Conservation (phyloP, 2,888 invertebrate species). For the Zele albiditarsus region DNA sequence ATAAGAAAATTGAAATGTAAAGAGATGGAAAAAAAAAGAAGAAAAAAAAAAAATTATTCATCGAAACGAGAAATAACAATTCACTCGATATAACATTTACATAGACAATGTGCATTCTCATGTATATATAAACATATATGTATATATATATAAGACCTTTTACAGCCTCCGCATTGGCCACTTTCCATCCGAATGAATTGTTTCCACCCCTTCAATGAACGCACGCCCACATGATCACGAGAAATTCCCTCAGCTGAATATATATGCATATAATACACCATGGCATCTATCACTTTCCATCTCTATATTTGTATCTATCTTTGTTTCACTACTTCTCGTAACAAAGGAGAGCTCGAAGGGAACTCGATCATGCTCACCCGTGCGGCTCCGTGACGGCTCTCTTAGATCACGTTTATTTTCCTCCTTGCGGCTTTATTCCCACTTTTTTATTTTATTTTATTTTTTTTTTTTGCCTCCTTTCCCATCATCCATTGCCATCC, state of each 20-base stretch:
- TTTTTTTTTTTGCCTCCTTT: not conserved
- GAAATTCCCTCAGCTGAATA: slow-evolving; percentile 38
- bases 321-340: not conserved
- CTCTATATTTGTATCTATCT: slow-evolving; percentile 1
- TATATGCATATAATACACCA: slow-evolving; percentile 10
- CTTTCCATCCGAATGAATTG: slow-evolving; percentile 45
- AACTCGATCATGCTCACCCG: slow-evolving; percentile 42
- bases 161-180: slow-evolving; percentile 19
- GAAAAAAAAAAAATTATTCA: not conserved
- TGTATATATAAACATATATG: not conserved
- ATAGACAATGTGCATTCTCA: slow-evolving; percentile 27
- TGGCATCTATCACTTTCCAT: slow-evolving; percentile 22
- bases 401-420: slow-evolving; percentile 37
- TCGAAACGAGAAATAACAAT: slow-evolving; percentile 9
- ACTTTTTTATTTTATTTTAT: not conserved
- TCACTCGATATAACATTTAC: slow-evolving; percentile 9
- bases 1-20: slow-evolving; percentile 1
- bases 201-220: slow-evolving; percentile 46
- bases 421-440: not conserved
- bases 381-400: slow-evolving; percentile 29
- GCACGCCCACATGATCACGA: slow-evolving; percentile 41
- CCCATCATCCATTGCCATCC: not conserved
- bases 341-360: slow-evolving; percentile 31
- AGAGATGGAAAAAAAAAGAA: not conserved
- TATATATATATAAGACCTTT: slow-evolving; percentile 30